phyloP scores from a whole-genome alignment of 2,888 invertebrate species.

The Acanthococcus lagerstroemiae region DNA sequence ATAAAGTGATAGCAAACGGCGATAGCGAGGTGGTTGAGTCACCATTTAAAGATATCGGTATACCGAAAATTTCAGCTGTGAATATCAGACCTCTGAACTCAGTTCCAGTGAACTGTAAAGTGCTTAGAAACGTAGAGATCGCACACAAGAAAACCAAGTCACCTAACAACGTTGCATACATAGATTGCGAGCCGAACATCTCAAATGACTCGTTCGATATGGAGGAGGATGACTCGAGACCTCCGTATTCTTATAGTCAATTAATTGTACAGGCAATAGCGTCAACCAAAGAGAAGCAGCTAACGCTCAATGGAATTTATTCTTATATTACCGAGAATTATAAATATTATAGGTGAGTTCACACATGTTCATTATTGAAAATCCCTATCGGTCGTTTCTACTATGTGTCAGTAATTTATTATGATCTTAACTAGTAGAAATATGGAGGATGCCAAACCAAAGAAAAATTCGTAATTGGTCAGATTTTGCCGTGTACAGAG shows the following conservation, averaged over 20 bases:
- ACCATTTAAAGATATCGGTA: conserved; percentile 9
- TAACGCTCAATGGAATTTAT: conserved; percentile 19
- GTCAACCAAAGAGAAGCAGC: conserved; percentile 16
- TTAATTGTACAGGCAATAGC: conserved; percentile 19
- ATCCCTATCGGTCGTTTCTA: background rate
- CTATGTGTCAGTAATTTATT: too few relatives aligned
- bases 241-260: conserved; percentile 22
- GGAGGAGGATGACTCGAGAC: background rate
- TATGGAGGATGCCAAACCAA: too few relatives aligned
- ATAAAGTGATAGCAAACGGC: conserved; percentile 18
- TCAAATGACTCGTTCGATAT: conserved; percentile 4
- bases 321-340: conserved; percentile 22
- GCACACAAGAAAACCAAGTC: background rate
- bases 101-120: background rate
- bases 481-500: too few relatives aligned
- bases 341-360: conserved; percentile 12
- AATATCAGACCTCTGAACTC: background rate
- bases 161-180: background rate
- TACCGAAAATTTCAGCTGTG: conserved; percentile 3
- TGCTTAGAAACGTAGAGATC: background rate
- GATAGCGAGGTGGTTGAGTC: conserved; percentile 9
- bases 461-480: too few relatives aligned
- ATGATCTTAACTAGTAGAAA: too few relatives aligned
- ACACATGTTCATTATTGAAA: background rate
- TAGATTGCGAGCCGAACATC: background rate